Percentiles rank a stretch among this genome's conserved stretches.
Conservation (phyloP, 1,140 invertebrate species). For the Drosophila aff. region DNA sequence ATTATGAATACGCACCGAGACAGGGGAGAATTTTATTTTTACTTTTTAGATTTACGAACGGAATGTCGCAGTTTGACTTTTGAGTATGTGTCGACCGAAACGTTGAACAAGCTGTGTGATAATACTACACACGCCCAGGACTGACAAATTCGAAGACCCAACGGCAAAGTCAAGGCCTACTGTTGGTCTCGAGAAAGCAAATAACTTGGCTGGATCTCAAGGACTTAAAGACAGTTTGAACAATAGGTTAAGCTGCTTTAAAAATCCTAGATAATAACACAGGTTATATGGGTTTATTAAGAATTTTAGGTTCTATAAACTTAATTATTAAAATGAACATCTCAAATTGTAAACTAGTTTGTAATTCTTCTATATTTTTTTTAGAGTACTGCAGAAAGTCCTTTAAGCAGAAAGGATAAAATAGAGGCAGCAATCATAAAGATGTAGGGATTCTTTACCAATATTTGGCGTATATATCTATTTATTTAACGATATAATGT, state of each 20-base stretch:
- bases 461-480: too few relatives aligned
- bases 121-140: constrained; percentile 12
- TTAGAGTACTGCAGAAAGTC: neutral
- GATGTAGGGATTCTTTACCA: too few relatives aligned
- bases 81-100: constrained; percentile 64
- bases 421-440: too few relatives aligned
- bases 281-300: too few relatives aligned
- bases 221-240: neutral
- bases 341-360: too few relatives aligned
- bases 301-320: too few relatives aligned
- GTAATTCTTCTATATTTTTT: too few relatives aligned
- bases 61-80: constrained; percentile 23
- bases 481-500: too few relatives aligned
- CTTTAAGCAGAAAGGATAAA: neutral
- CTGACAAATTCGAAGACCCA: constrained; percentile 1
- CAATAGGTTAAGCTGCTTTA: neutral
- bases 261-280: too few relatives aligned
- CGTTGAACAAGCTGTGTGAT: constrained; percentile 55
- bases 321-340: too few relatives aligned
- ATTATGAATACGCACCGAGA: neutral
- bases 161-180: constrained; percentile 20
- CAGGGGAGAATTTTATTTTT: constrained; percentile 38
- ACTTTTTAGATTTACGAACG: constrained; percentile 35
- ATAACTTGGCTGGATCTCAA: neutral
- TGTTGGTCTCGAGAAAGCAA: neutral